Evolutionary conservation across 2,113 vertebrate species (phyloP).

Genomic region (Passerina amoena): DNA sequence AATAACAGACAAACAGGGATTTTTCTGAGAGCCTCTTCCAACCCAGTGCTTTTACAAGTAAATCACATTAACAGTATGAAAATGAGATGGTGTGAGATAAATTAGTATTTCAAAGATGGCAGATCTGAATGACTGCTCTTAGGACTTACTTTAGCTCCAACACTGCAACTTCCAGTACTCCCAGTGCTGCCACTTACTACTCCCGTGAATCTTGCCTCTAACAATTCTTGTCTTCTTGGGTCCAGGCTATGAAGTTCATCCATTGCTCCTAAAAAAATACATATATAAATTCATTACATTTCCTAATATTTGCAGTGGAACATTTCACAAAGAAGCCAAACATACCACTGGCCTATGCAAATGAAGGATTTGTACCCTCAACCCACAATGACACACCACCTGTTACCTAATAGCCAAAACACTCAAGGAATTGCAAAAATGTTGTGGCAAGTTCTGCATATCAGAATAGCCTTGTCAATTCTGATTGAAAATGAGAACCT

Average conservation of each 20-base stretch:
- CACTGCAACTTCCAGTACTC: slow-evolving; percentile 95
- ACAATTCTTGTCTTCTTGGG: slow-evolving; percentile 95
- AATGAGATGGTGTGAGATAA: not conserved
- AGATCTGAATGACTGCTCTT: not conserved
- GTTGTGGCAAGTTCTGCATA: not conserved
- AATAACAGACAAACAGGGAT: not conserved
- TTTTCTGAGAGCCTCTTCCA: not conserved
- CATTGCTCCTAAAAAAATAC: slow-evolving; percentile 87
- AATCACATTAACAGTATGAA: not conserved
- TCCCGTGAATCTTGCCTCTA: slow-evolving; percentile 97
- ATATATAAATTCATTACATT: not conserved
- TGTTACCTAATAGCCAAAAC: not conserved
- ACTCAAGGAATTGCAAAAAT: slow-evolving; percentile 1
- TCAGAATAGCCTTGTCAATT: not conserved
- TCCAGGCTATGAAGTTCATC: slow-evolving; percentile 99
- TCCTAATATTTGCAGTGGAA: not conserved
- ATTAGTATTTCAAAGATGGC: not conserved
- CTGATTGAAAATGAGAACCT: not conserved
- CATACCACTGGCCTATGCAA: not conserved
- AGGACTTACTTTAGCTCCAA: slow-evolving; percentile 93
- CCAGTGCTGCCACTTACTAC: slow-evolving; percentile 95
- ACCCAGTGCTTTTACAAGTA: not conserved
- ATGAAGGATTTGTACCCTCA: not conserved
- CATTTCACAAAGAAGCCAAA: not conserved
- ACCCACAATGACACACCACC: not conserved